phyloP scores from a whole-genome alignment of 2,797 vertebrate species.

The Vultur gryphus region DNA sequence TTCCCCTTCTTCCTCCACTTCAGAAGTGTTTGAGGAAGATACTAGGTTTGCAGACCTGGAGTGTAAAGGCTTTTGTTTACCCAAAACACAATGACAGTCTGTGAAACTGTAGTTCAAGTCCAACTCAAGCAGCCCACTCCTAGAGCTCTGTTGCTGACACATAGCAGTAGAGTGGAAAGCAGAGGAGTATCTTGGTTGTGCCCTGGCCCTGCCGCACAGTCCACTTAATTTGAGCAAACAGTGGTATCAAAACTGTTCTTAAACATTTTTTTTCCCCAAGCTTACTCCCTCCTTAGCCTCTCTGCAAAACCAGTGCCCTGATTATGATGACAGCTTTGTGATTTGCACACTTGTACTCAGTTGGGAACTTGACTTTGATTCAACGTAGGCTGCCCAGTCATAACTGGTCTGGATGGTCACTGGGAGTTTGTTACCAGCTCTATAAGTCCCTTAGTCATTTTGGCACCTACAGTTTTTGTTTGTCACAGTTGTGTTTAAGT shows the following conservation, averaged over 20 bases:
- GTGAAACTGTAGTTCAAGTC: not conserved
- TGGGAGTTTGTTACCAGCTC: not conserved
- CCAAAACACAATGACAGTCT: not conserved
- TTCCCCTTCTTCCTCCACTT: not conserved
- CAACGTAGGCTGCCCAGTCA: not conserved
- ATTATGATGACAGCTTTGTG: not conserved
- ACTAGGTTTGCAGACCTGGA: not conserved
- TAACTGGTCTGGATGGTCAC: not conserved
- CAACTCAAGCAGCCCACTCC: not conserved
- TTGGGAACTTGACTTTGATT: not conserved
- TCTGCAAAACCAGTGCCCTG: not conserved
- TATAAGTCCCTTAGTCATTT: not conserved
- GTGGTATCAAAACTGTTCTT: not conserved
- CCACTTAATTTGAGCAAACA: not conserved
- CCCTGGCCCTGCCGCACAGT: not conserved
- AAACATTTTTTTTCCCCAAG: not conserved
- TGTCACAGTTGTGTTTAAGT: not conserved
- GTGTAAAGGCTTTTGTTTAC: not conserved
- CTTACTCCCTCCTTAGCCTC: not conserved
- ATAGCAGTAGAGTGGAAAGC: not conserved
- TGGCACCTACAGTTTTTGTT: not conserved
- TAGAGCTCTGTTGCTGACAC: not conserved
- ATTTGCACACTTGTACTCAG: not conserved
- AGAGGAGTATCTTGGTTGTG: not conserved
- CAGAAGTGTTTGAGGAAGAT: not conserved